A percentile compares a stretch with the other conserved stretches of the same genome.
Evolutionary conservation across 2,888 invertebrate species (phyloP).

Genomic region (Sepiola atlantica): DNA sequence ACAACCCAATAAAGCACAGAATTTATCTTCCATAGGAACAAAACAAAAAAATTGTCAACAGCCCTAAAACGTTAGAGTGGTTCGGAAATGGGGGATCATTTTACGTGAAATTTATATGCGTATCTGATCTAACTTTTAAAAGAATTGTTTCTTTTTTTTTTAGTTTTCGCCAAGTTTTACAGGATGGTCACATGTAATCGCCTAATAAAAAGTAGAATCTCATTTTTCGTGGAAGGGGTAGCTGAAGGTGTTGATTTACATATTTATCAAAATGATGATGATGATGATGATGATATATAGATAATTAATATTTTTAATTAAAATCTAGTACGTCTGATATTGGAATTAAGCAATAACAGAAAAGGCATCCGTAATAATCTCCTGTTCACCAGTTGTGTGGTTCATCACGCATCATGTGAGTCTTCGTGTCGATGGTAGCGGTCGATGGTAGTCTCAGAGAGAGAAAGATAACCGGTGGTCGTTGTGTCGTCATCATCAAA

Average conservation of each 20-base stretch:
- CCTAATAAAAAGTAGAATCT: background rate
- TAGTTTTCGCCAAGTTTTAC: background rate
- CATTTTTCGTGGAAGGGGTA: no score
- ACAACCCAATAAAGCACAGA: no score
- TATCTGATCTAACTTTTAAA: no score
- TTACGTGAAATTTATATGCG: no score
- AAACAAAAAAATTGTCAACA: no score
- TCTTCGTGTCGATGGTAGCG: background rate
- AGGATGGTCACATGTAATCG: background rate
- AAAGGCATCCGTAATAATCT: background rate
- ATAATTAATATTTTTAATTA: background rate
- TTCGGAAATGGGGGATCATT: no score
- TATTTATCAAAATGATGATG: background rate
- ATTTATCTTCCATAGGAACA: no score
- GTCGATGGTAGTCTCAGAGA: background rate
- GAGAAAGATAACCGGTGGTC: background rate
- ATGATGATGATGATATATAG: background rate
- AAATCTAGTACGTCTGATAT: background rate
- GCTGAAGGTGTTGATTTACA: no score
- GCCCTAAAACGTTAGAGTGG: no score
- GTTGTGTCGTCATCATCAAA: slow-evolving; percentile 6
- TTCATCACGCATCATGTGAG: background rate
- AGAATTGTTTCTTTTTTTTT: background rate
- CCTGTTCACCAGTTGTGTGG: background rate
- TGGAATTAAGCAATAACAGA: background rate